Evolutionary conservation across 2,113 vertebrate species (phyloP).

Genomic region (Cynopterus brachyotis): DNA sequence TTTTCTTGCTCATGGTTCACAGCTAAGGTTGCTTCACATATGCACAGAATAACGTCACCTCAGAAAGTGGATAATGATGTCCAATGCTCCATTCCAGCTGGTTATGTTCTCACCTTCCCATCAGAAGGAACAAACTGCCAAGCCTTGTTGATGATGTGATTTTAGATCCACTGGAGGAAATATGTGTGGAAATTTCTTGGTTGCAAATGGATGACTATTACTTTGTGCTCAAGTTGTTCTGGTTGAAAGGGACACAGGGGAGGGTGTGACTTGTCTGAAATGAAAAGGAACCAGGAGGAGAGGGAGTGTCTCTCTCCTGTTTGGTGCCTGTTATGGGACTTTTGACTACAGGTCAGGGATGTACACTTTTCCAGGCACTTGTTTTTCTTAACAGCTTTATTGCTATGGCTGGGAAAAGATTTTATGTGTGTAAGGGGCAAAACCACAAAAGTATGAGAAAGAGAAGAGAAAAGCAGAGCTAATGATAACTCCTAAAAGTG

Average conservation of each 20-base stretch:
- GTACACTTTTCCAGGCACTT: background rate
- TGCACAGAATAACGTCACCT: background rate
- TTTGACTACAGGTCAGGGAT: background rate
- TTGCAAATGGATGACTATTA: background rate
- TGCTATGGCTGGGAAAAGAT: background rate
- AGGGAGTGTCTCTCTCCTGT: background rate
- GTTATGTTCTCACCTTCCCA: background rate
- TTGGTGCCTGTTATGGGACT: background rate
- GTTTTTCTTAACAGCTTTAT: slow-evolving; percentile 36
- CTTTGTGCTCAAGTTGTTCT: background rate
- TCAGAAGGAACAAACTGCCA: background rate
- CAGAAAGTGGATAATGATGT: background rate
- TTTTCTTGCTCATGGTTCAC: background rate
- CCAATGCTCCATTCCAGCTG: background rate
- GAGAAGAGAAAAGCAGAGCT: background rate
- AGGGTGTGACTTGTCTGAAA: background rate
- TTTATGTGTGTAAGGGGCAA: background rate
- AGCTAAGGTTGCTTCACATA: background rate
- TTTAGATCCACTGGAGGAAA: background rate
- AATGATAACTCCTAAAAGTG: background rate
- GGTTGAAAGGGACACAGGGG: background rate
- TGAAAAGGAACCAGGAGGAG: background rate
- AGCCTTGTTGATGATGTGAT: background rate
- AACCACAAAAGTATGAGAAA: slow-evolving; percentile 4
- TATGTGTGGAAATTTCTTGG: background rate